Conservation (phyloP, 2,113 vertebrate genomes). For the Corynorhinus townsendii region DNA sequence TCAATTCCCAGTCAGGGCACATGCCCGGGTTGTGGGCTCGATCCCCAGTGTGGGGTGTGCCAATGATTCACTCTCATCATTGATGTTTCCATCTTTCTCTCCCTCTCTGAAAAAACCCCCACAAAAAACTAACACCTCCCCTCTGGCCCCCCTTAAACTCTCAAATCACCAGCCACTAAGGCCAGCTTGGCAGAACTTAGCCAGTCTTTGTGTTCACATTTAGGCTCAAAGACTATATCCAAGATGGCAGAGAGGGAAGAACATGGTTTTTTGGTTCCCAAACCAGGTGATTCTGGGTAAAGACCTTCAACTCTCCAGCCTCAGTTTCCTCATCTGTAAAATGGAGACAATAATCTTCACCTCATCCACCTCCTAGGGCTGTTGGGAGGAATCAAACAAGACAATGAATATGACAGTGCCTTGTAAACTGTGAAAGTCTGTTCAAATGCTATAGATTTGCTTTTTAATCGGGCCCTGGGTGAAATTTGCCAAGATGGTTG, state of each 20-base stretch:
- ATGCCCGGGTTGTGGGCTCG: no score
- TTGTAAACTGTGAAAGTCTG: not conserved
- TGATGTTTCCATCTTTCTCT: no score
- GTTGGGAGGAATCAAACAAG: not conserved
- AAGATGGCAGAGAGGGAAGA: not conserved
- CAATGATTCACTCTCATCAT: no score
- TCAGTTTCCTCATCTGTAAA: not conserved
- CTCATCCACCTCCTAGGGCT: not conserved
- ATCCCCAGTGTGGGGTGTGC: no score
- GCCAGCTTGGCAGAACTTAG: not conserved
- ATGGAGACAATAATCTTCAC: not conserved
- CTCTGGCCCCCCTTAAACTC: not conserved
- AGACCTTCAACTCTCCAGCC: not conserved
- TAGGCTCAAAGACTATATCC: not conserved
- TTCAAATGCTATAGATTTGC: not conserved
- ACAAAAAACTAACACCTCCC: no score
- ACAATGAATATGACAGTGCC: not conserved
- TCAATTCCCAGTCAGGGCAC: no score
- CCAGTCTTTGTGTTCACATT: not conserved
- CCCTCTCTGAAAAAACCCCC: no score
- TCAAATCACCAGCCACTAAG: not conserved
- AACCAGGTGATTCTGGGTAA: not conserved
- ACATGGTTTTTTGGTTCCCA: not conserved
- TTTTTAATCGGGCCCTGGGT: slow-evolving; percentile 37
- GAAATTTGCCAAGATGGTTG: slow-evolving; percentile 4